Percentiles rank a stretch among this genome's conserved stretches.
These are phyloP conservation scores for Vulpes ferrilata DNA, from an alignment of 2,113 vertebrate species.

Conservation along the genomic window DNA sequence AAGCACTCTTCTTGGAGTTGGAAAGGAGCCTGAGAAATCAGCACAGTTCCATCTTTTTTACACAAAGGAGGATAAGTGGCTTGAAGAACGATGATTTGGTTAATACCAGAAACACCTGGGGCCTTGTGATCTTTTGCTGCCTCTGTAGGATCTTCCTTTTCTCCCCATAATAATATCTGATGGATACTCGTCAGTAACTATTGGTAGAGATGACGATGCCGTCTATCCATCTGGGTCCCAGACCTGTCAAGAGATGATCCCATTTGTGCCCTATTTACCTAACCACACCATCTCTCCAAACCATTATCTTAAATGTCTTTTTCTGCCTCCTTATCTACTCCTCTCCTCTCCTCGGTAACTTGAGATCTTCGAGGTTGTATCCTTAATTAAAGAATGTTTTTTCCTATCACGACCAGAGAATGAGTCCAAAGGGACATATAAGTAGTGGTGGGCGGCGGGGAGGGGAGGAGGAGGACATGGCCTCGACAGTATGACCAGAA, in stretches of 20 bases:
- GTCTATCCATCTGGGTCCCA: background rate
- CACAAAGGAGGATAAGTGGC: background rate
- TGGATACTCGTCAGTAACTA: background rate
- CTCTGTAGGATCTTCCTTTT: background rate
- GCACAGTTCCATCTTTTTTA: background rate
- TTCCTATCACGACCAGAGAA: background rate
- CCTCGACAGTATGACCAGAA: background rate
- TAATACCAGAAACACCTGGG: background rate
- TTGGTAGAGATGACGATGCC: background rate
- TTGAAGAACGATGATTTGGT: background rate
- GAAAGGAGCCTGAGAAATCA: background rate
- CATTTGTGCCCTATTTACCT: background rate
- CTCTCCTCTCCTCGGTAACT: background rate
- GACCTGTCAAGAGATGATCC: background rate
- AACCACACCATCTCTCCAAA: background rate
- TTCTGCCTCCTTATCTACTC: background rate
- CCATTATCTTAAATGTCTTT: background rate
- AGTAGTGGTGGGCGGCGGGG: background rate
- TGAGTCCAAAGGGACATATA: background rate
- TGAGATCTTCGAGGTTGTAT: background rate
- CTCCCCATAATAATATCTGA: background rate
- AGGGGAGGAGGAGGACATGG: background rate
- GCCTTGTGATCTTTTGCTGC: background rate
- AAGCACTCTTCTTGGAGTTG: background rate
- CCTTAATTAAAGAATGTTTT: background rate